phyloP scores from a whole-genome alignment of 1,140 invertebrate genomes.

The Tetraneura akinire region DNA sequence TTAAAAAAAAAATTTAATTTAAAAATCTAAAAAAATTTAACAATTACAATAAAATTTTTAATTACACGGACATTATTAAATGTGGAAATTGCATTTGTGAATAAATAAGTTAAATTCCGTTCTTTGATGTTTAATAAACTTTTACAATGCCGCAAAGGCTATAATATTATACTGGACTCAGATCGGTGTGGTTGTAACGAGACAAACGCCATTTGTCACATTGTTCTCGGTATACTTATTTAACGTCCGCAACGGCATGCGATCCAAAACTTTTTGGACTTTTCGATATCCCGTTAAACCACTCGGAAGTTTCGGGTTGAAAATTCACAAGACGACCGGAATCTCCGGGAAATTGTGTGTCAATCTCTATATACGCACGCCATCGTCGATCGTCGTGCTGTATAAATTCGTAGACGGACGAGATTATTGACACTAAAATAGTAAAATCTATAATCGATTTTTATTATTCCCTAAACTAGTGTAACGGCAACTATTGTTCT shows the following conservation, averaged over 20 bases:
- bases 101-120: too few species aligned
- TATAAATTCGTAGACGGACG: too few species aligned
- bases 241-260: not conserved
- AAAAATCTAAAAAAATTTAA: too few species aligned
- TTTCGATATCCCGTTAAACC: not conserved
- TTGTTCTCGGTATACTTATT: not conserved
- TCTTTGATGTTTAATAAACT: too few species aligned
- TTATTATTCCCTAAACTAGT: not conserved
- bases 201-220: conserved; percentile 14
- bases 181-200: not conserved
- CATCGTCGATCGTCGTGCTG: not conserved
- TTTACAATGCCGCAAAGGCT: too few species aligned
- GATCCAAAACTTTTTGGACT: not conserved
- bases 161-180: too few species aligned
- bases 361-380: not conserved
- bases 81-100: too few species aligned
- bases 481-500: too few species aligned
- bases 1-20: too few species aligned
- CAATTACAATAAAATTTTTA: too few species aligned
- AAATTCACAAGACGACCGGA: not conserved
- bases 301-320: not conserved
- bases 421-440: not conserved
- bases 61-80: too few species aligned
- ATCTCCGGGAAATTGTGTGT: not conserved
- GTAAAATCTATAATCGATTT: too few species aligned